Base-by-base conservation (phyloP, 1,140 invertebrate genomes). In the Cotesia glomerata region DNA sequence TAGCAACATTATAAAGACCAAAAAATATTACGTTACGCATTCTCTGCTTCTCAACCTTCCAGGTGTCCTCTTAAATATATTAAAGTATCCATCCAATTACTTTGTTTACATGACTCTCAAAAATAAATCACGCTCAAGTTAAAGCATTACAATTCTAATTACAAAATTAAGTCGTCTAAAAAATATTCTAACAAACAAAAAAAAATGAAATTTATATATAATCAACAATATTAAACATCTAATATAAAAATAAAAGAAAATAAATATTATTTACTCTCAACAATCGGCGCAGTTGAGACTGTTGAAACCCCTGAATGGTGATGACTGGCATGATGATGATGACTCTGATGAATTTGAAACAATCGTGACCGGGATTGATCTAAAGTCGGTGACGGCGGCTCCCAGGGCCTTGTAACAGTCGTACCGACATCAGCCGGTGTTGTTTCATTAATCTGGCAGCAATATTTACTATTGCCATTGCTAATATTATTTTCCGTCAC, bases 371-470 rank as follows among this genome's bases (percentile, higher is more conserved):
- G 79, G 8, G 78, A 69, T 73, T 84, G 84, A 9, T 78, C 80
- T 73, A 81, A 80, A 39, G 84, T 82, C 16, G 83, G 79, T 32
- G 84, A 82, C 52, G 84, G 80, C 75, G 85, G 85, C 74, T 87
- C 86, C 86, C 86, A 87, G 59, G 86, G 86, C 61, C 86, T 75
- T 5, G 80, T 77, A 0, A 83, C 79, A 1, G 77, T 73, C 5
- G 75, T 78, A 4, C 77, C 77, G 7, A 77, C 74, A 58, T 72
- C 75, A 32, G 76, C 70, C 5, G 81, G 51, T 36, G 51, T 77
- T 3, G 72, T 76, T 7, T 83, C 81, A 39, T 85, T 82, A 34
- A 85, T 80, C 59, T 81, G 80, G 35, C 83, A 85, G 74, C 81
- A 82, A 34, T 80, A 80, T 35, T 79, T 81, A 35, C 59, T 74